Percentiles rank a stretch among this genome's conserved stretches.
Conservation (phyloP, 2,113 vertebrate species). For the Daphoenositta chrysoptera region DNA sequence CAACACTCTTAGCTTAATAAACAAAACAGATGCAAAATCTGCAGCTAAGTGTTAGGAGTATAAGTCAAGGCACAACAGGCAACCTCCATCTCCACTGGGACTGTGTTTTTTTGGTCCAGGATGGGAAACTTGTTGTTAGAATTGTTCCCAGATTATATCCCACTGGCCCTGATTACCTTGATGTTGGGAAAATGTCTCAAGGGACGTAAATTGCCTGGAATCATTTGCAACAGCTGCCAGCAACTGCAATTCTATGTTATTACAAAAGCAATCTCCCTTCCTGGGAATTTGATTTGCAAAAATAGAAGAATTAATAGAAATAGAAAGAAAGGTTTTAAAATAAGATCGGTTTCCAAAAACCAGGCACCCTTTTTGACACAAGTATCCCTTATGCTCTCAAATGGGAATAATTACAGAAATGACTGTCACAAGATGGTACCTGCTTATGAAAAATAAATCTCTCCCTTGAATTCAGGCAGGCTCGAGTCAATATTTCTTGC, state of each 20-base stretch:
- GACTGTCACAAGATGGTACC: slow-evolving; percentile 15
- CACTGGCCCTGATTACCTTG: slow-evolving; percentile 63
- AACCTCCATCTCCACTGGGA: background rate
- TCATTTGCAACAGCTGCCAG: slow-evolving; percentile 67
- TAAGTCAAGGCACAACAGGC: background rate
- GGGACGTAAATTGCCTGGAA: slow-evolving; percentile 55
- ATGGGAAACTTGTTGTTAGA: slow-evolving; percentile 40
- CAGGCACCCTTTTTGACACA: background rate
- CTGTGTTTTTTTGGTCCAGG: slow-evolving; percentile 30
- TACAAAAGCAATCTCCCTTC: slow-evolving; percentile 63
- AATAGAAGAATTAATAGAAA: slow-evolving; percentile 57
- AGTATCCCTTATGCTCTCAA: slow-evolving; percentile 9
- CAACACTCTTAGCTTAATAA: slow-evolving; percentile 11
- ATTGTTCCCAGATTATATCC: slow-evolving; percentile 55
- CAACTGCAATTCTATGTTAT: slow-evolving; percentile 51
- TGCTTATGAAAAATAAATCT: slow-evolving; percentile 38
- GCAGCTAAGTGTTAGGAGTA: background rate
- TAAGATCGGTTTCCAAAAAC: slow-evolving; percentile 9
- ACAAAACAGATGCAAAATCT: slow-evolving; percentile 21
- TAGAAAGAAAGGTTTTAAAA: slow-evolving; percentile 32
- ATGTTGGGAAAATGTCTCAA: slow-evolving; percentile 53
- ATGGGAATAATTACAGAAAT: slow-evolving; percentile 29
- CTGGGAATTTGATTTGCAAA: slow-evolving; percentile 57
- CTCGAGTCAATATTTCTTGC: slow-evolving; percentile 24
- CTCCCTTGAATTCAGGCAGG: slow-evolving; percentile 31